Base-by-base conservation (phyloP, 2,888 invertebrate genomes). In the Achlya flavicornis region DNA sequence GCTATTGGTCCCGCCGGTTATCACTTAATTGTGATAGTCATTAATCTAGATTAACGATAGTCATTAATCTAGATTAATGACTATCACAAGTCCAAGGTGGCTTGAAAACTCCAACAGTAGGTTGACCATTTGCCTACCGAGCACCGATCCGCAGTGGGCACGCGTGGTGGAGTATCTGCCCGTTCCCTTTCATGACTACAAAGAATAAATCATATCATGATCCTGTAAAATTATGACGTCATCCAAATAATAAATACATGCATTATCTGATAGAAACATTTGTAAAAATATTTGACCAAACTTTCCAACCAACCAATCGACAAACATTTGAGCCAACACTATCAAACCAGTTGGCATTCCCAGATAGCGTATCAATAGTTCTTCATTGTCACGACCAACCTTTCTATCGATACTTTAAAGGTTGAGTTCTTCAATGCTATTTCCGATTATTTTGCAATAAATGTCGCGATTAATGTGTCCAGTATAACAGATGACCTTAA, bases 361-460 rank as follows among this genome's bases (percentile, higher is more conserved):
- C 60, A 60, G 48, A 35, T 35, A 35, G 8, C 8, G 12, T 4
- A 41, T 12, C 12, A 12, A 65, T 61, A 16, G 59, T 43, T 38
- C n/a, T 64, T 58, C 68, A 67, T 63, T 69, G 67, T 73, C 75
- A 79, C 72, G 71, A 73, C 63, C 71, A 71, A 74, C 75, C 73
- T 78, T 73, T 80, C 74, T 74, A 71, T 68, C 66, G 66, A 26
- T 48, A 35, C 63, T 59, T 48, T 57, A 66, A 69, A 71, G 71
- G 72, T 64, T 67, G 63, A 63, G 61, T 33, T 57, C 64, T 65
- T 69, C 73, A 76, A 76, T 73, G 68, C 70, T 71, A 74, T 64
- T 72, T 76, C 75, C 75, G 46, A 67, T 69, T 69, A 67, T 70
- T 69, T 69, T 71, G 68, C 66, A 69, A 71, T 41, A 12, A 38